Base-by-base conservation (phyloP, 2,888 invertebrate species). In the Xanthorhoe spadicearia region DNA sequence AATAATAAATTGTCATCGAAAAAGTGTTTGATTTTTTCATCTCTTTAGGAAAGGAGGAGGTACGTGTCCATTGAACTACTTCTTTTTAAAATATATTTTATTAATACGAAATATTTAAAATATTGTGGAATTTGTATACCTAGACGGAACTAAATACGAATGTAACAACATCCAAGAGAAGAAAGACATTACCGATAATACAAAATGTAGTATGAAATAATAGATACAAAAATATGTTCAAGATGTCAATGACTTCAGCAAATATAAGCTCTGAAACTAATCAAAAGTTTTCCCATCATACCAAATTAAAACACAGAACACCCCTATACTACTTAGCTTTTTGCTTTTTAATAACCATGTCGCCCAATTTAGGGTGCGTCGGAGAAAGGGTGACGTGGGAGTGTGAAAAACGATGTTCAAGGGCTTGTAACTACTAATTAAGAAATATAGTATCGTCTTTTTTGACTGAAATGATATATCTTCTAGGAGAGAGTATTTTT, bases 301-400 rank as follows among this genome's bases (percentile, higher is more conserved):
- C 74, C 77, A 80, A 86, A 90, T 89, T 87, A 87, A 89, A 88
- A 87, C 82, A 88, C 83, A 88, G 85, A 73, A 80, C 81, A 85
- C 91, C 90, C 91, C 87, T 88, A 90, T 91, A 71, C 69, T 68
- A 74, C 77, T 80, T 77, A 77, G 72, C 76, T 80, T 79, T 81
- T 82, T 78, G 80, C 80, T 83, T 83, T 83, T 83, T 82, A 83
- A 83, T 80, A 77, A 77, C 78, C 74, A 60, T 73, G 71, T 69
- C 61, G 72, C 68, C 72, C 64, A 73, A 77, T 77, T 81, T 81
- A 80, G 81, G 82, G 83, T 84, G 78, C 74, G 57, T 66, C 69
- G 50, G 76, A 72, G 65, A 80, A 83, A 80, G 82, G 81, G 82
- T 79, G 75, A 73, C 64, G 56, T 74, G 74, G 74, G 67, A 76